These are phyloP conservation scores for Arremon aurantiirostris DNA, from an alignment of 2,797 vertebrate species.

Conservation along the genomic window DNA sequence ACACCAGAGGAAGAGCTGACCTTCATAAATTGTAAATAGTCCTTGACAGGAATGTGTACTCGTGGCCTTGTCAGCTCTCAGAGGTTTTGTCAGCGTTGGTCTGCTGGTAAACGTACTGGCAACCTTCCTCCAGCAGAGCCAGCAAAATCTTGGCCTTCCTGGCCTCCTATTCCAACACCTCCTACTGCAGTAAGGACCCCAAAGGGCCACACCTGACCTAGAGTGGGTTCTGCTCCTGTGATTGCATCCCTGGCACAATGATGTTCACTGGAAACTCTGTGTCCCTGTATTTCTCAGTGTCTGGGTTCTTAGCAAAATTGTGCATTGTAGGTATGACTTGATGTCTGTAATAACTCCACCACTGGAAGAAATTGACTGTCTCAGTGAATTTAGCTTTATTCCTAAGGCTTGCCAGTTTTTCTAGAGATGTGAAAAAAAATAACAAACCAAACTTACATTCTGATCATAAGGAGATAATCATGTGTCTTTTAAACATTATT, in stretches of 20 bases:
- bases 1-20: slow-evolving; percentile 25
- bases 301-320: neutral
- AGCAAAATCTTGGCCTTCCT: neutral
- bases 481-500: neutral
- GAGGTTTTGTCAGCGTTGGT: neutral
- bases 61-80: slow-evolving; percentile 27
- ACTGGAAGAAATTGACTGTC: neutral
- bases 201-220: neutral
- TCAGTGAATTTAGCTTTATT: neutral
- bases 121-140: slow-evolving; percentile 13
- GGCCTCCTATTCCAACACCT: neutral
- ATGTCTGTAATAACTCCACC: neutral
- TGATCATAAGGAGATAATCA: neutral
- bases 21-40: slow-evolving; percentile 35
- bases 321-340: neutral
- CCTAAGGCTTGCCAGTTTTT: neutral
- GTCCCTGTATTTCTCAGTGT: neutral
- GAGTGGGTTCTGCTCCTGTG: neutral
- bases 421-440: neutral
- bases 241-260: accelerated
- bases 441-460: neutral
- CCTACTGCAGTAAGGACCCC: accelerated
- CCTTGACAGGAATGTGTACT: slow-evolving; percentile 24
- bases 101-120: neutral
- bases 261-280: neutral